Evolutionary conservation across 2,797 vertebrate genomes (phyloP), one percentile per base, ranked within the genome.

Genomic region (Rousettus madagascariensis): DNA sequence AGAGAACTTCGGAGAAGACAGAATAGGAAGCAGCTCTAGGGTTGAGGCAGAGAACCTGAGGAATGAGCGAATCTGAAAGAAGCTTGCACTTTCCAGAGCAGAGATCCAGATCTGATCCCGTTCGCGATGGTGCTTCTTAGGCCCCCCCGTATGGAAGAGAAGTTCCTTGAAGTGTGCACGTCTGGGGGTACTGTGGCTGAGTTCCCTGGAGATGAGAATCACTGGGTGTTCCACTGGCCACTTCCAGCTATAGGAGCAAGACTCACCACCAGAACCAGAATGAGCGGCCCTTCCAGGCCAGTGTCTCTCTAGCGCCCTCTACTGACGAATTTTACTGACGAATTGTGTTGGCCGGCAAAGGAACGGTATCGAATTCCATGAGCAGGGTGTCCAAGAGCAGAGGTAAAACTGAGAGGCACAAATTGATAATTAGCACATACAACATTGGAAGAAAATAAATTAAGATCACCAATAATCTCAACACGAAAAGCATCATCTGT

Each of bases 281-380:
- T 8, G 33, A 38, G 65, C n/a, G 72, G 3, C 13, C 74, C 53
- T 30, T 63, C 33, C 7, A 57, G 61, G 1, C 30, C 82, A 91
- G 80, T 90, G 86, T 97, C 77, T 92, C 94, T 94, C 69, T 8
- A 78, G 95, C 59, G 17, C 97, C 95, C 92, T 95, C 97, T 96
- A 88, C 94, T 97, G 96, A 90, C 41, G 26, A 55, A 59, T 36
- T 0, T 24, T 41, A 55, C 61, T 71, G 33, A 33, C 33, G 33
- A 33, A 15, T 16, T 71, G 8, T 19, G 8, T 51, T 6, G 1
- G 22, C 7, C 6, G 38, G 8, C 74, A 51, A 36, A 8, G 24
- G n/a, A 66, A 46, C 3, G 16, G 7, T 33, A 53, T 75, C 36
- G 12, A 51, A 5, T 2, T 6, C 43, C 30, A 0, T 13, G 26